Percentiles rank a stretch among this genome's conserved stretches.
phyloP scores from a whole-genome alignment of 2,888 invertebrate genomes.

The Andrena fulva region DNA sequence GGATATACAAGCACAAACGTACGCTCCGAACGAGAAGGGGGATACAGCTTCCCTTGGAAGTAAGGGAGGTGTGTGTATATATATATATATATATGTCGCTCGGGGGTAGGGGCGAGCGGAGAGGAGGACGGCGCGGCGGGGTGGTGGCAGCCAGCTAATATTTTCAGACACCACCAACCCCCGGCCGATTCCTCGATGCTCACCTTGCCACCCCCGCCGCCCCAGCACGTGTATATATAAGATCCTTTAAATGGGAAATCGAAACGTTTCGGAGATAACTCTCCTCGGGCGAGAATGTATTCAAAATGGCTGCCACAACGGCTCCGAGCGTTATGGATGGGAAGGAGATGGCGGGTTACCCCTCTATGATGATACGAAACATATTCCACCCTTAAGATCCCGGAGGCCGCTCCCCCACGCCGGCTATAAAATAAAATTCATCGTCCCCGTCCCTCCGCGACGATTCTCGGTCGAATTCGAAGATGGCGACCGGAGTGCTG shows the following conservation, averaged over 20 bases:
- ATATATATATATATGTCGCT: slow-evolving; percentile 37
- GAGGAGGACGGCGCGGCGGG: slow-evolving; percentile 36
- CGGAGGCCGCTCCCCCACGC: slow-evolving; percentile 71
- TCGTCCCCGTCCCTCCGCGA: slow-evolving; percentile 73
- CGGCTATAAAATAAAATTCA: slow-evolving; percentile 84
- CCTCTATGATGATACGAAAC: slow-evolving; percentile 84
- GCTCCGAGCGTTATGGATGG: slow-evolving; percentile 77
- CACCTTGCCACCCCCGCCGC: slow-evolving; percentile 71
- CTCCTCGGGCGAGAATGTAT: slow-evolving; percentile 84
- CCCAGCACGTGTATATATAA: slow-evolving; percentile 78
- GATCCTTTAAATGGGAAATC: slow-evolving; percentile 85
- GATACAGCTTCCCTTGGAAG: slow-evolving; percentile 55
- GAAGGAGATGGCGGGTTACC: slow-evolving; percentile 79
- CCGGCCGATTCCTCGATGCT: slow-evolving; percentile 67
- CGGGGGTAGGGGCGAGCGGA: slow-evolving; percentile 39
- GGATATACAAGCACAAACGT: slow-evolving; percentile 29
- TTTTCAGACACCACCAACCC: slow-evolving; percentile 74
- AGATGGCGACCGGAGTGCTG: slow-evolving; percentile 60
- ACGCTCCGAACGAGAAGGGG: slow-evolving; percentile 36
- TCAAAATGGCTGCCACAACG: slow-evolving; percentile 83
- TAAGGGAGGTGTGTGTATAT: slow-evolving; percentile 42
- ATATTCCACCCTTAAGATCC: slow-evolving; percentile 83
- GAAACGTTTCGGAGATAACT: slow-evolving; percentile 84
- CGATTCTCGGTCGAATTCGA: slow-evolving; percentile 51
- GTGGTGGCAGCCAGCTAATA: slow-evolving; percentile 77